A percentile compares a stretch with the other conserved stretches of the same genome.
phyloP scores from a whole-genome alignment of 64 coral and sea anemone genomes.

The Montipora sp. region DNA sequence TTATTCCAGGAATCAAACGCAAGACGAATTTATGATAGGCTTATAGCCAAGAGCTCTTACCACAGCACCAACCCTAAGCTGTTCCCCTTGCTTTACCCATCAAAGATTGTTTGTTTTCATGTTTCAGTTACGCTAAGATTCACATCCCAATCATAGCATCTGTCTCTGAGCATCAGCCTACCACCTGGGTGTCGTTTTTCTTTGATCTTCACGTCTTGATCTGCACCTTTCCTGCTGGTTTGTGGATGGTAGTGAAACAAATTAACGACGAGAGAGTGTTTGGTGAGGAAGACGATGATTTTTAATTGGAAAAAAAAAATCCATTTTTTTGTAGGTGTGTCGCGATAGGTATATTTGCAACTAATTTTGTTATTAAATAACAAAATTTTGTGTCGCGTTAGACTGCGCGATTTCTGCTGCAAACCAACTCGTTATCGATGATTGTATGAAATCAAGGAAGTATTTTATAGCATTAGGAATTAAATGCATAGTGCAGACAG shows the following conservation, averaged over 20 bases:
- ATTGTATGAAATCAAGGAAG: too few species aligned
- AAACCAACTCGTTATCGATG: too few species aligned
- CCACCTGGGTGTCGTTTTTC: slow-evolving; percentile 99
- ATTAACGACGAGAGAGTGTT: slow-evolving; percentile 98
- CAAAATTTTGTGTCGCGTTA: too few species aligned
- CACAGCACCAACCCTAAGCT: too few species aligned
- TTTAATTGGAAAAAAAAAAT: too few species aligned
- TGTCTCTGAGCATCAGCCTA: slow-evolving; percentile 98
- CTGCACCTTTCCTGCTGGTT: slow-evolving; percentile 97
- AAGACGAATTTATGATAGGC: too few species aligned
- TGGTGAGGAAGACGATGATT: slow-evolving; percentile 38
- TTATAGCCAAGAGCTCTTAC: too few species aligned
- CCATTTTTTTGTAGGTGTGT: background rate
- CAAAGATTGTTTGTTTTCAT: background rate
- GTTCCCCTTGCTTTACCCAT: background rate
- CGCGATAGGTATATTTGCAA: background rate
- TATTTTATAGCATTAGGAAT: too few species aligned
- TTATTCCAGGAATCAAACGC: too few species aligned
- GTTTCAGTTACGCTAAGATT: slow-evolving; percentile 94
- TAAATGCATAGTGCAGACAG: too few species aligned
- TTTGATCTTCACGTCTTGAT: slow-evolving; percentile 95
- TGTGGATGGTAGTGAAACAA: slow-evolving; percentile 99
- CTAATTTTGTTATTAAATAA: background rate
- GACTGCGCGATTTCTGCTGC: too few species aligned
- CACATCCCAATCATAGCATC: slow-evolving; percentile 99